These are phyloP conservation scores for Scomber scombrus DNA, from an alignment of 2,113 vertebrate genomes.

Conservation along the genomic window DNA sequence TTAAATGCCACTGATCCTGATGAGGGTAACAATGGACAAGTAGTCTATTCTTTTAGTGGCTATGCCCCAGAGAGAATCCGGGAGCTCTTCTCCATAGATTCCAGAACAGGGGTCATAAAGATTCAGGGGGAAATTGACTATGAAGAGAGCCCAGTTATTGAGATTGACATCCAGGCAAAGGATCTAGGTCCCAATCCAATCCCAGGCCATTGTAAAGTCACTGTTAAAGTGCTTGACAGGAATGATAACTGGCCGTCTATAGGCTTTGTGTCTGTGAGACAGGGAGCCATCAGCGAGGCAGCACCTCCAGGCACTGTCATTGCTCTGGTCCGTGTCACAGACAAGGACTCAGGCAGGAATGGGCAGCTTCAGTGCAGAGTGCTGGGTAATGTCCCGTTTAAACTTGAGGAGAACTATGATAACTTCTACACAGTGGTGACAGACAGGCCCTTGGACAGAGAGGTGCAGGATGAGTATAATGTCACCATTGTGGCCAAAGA, in stretches of 20 bases:
- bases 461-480: slow-evolving; percentile 95
- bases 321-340: slow-evolving; percentile 95
- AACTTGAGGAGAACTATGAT: slow-evolving; percentile 97
- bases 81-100: slow-evolving; percentile 97
- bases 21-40: slow-evolving; percentile 96
- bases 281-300: slow-evolving; percentile 98
- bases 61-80: slow-evolving; percentile 95
- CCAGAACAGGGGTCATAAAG: slow-evolving; percentile 94
- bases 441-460: slow-evolving; percentile 93
- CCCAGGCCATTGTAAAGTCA: slow-evolving; percentile 98
- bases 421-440: slow-evolving; percentile 98
- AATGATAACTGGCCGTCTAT: slow-evolving; percentile 98
- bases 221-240: slow-evolving; percentile 94
- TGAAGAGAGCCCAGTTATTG: slow-evolving; percentile 94
- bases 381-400: slow-evolving; percentile 93
- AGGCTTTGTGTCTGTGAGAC: slow-evolving; percentile 96
- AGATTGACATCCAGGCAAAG: slow-evolving; percentile 97
- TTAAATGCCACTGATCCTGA: slow-evolving; percentile 98
- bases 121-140: slow-evolving; percentile 98
- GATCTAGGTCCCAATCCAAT: slow-evolving; percentile 98
- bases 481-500: slow-evolving; percentile 97
- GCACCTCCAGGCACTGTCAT: slow-evolving; percentile 96
- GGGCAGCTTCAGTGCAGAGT: slow-evolving; percentile 97
- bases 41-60: slow-evolving; percentile 96
- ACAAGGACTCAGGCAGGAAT: slow-evolving; percentile 96